Conservation (phyloP, 2,113 vertebrate genomes). For the Microcebus ravelobensis region DNA sequence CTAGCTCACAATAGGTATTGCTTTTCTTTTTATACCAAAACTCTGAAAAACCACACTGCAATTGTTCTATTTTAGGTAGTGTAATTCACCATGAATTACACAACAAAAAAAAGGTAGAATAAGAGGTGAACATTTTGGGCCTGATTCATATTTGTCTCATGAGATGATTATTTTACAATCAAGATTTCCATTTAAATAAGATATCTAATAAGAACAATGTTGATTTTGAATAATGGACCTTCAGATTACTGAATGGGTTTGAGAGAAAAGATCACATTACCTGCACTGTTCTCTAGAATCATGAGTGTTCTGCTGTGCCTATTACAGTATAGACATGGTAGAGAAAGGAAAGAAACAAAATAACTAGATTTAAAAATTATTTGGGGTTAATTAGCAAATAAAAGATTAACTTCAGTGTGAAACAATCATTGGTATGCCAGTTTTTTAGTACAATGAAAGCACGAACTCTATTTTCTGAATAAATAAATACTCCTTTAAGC, state of each 20-base stretch:
- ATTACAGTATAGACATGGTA: neutral
- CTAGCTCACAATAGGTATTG: neutral
- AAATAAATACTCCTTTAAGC: neutral
- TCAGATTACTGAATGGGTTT: neutral
- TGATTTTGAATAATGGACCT: conserved; percentile 14
- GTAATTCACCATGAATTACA: conserved; percentile 10
- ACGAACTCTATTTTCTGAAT: neutral
- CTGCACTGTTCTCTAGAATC: neutral
- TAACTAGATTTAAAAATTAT: neutral
- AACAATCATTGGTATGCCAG: neutral
- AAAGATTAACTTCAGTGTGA: neutral
- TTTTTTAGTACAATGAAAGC: neutral
- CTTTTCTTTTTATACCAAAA: conserved; percentile 1
- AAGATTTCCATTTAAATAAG: neutral
- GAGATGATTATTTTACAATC: neutral
- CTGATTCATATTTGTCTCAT: neutral
- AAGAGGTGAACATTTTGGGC: neutral
- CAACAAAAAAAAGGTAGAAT: neutral
- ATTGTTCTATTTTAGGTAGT: neutral
- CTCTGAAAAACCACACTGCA: neutral
- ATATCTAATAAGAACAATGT: neutral
- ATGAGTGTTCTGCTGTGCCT: neutral
- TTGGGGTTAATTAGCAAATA: neutral
- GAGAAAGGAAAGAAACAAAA: neutral
- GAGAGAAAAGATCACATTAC: neutral